Evolutionary conservation across 2,797 vertebrate genomes (phyloP).

Genomic region (Artibeus jamaicensis): DNA sequence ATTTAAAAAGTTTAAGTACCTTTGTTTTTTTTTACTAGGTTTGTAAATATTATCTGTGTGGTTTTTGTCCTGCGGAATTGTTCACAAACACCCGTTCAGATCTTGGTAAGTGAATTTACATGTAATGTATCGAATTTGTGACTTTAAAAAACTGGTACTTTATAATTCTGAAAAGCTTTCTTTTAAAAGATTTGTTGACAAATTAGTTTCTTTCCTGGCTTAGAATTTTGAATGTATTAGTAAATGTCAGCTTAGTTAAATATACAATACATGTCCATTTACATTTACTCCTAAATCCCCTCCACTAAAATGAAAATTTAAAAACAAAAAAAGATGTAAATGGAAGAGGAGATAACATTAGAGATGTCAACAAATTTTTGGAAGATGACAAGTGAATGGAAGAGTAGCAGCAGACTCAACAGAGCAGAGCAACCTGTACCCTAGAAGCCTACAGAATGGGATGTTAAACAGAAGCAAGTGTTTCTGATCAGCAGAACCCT

Average conservation of each 20-base stretch:
- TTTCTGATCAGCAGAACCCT: slow-evolving; percentile 3
- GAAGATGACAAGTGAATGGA: slow-evolving; percentile 58
- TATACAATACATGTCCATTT: slow-evolving; percentile 24
- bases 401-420: slow-evolving; percentile 34
- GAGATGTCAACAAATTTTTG: slow-evolving; percentile 41
- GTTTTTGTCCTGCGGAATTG: slow-evolving; percentile 97
- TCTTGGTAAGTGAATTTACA: slow-evolving; percentile 89
- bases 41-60: slow-evolving; percentile 98
- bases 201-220: slow-evolving; percentile 36
- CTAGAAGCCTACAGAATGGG: slow-evolving; percentile 38
- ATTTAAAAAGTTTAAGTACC: slow-evolving; percentile 61
- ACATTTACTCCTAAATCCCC: not conserved
- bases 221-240: slow-evolving; percentile 36
- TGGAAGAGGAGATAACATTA: slow-evolving; percentile 49
- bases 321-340: slow-evolving; percentile 35
- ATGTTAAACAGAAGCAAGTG: not conserved
- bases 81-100: slow-evolving; percentile 99
- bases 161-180: not conserved
- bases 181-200: slow-evolving; percentile 35
- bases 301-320: slow-evolving; percentile 50
- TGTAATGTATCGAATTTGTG: not conserved
- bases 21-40: slow-evolving; percentile 84
- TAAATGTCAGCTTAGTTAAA: slow-evolving; percentile 49
- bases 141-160: slow-evolving; percentile 9
- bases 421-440: slow-evolving; percentile 36